A percentile compares a stretch with the other conserved stretches of the same genome.
phyloP scores from a whole-genome alignment of 2,797 vertebrate genomes.

The Hemibagrus guttatus region DNA sequence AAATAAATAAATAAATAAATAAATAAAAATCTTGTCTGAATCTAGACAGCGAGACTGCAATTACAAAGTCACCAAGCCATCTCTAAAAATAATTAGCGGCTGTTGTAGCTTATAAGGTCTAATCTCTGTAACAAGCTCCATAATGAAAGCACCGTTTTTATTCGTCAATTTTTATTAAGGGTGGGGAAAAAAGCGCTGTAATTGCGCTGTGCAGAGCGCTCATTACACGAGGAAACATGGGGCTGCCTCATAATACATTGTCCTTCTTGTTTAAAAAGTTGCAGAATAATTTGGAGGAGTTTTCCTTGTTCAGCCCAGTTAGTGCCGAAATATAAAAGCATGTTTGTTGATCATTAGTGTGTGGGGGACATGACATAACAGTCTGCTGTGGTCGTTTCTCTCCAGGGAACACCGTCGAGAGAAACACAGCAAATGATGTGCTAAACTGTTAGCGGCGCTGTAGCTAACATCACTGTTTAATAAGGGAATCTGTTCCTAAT shows the following conservation, averaged over 20 bases:
- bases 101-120: slow-evolving; percentile 29
- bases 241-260: not conserved
- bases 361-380: not conserved
- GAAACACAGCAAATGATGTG: slow-evolving; percentile 30
- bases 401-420: not conserved
- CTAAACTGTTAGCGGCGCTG: slow-evolving; percentile 13
- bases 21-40: not conserved
- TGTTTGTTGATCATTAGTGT: slow-evolving; percentile 40
- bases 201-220: slow-evolving; percentile 57
- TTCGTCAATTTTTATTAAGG: slow-evolving; percentile 46
- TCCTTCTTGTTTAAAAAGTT: slow-evolving; percentile 17
- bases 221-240: slow-evolving; percentile 29
- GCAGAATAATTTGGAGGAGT: slow-evolving; percentile 8
- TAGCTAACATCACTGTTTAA: slow-evolving; percentile 15
- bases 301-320: slow-evolving; percentile 33
- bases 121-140: slow-evolving; percentile 65
- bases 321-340: slow-evolving; percentile 22
- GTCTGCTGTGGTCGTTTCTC: not conserved
- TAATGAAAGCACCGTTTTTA: slow-evolving; percentile 52
- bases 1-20: not conserved
- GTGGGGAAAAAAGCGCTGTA: slow-evolving; percentile 39
- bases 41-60: slow-evolving; percentile 38
- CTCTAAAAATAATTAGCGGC: slow-evolving; percentile 68
- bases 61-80: slow-evolving; percentile 63
- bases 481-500: not conserved